Evolutionary conservation across 2,797 vertebrate genomes (phyloP), one percentile per base, ranked within the genome.

Genomic region (Cirrhinus mrigala): DNA sequence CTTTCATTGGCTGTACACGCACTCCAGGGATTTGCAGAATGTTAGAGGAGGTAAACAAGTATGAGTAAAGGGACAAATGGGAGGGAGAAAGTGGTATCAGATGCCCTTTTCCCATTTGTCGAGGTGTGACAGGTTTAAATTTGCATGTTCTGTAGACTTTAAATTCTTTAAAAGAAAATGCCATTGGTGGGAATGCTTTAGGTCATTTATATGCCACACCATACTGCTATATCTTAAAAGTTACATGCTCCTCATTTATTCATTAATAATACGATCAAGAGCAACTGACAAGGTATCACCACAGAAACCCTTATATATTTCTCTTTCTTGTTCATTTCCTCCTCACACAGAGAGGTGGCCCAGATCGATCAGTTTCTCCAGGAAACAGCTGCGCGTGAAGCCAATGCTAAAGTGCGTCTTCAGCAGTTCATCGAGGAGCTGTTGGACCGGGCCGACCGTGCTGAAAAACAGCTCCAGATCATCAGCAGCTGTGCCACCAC

Each of bases 361-460:
- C 98, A 99, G 94, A 99, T 99, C 0, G 98, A 99, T 92, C 96
- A 98, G 89, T 99, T 99, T 95, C 96, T 99, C 86, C 99, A 99
- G 94, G 98, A 99, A 92, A 99, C 98, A 0, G 98, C 98, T 0
- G 97, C 97, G 0, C 96, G 98, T 0, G 98, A 99, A 91, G 98
- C 98, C 91, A 99, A 97, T 0, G 98, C 98, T 90, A 99, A 99
- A 89, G 96, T 99, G 70, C 96, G 98, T 0, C 95, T 99, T 89
- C 98, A 99, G 94, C 98, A 98, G 91, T 99, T 99, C 93, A 99
- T 99, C 0, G 98, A 99, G 95, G 98, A 99, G 93, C 96, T 99
- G 86, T 94, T 99, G 92, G 98, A 99, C 92, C 96, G 98, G 0
- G 98, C 98, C 0, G 98, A 99, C 93, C 96, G 98, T 0, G 98